These are phyloP conservation scores for Rhinichthys klamathensis DNA, from an alignment of 2,113 vertebrate species.

Conservation along the genomic window DNA sequence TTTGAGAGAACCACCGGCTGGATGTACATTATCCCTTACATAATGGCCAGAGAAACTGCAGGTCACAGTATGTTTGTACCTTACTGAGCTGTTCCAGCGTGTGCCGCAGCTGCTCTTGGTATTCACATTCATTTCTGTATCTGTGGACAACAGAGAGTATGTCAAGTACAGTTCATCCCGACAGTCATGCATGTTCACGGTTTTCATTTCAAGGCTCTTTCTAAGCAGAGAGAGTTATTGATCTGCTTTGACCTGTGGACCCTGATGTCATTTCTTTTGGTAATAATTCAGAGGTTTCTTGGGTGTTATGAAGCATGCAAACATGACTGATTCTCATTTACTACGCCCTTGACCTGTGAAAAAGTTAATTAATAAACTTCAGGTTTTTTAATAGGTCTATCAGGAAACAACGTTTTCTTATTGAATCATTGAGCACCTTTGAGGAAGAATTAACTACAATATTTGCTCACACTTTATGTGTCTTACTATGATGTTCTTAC, in stretches of 20 bases:
- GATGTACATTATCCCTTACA: too few species aligned
- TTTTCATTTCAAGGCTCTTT: neutral
- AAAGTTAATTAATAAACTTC: neutral
- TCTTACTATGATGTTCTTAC: too few species aligned
- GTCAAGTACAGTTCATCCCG: neutral
- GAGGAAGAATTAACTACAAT: neutral
- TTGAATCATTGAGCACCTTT: neutral
- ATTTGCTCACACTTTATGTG: neutral
- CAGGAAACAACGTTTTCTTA: neutral
- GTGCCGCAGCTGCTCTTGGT: constrained; percentile 83
- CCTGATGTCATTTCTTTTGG: neutral
- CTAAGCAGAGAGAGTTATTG: neutral
- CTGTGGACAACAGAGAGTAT: constrained; percentile 70
- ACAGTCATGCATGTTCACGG: neutral
- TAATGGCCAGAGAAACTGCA: neutral
- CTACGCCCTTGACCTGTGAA: neutral
- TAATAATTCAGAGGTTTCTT: neutral
- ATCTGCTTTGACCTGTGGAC: neutral
- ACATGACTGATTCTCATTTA: neutral
- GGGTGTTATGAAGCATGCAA: neutral
- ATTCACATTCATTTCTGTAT: constrained; percentile 92
- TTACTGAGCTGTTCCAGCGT: constrained; percentile 90
- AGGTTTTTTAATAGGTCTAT: neutral
- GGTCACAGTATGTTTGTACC: constrained; percentile 69
- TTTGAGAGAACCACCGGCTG: too few species aligned